A percentile compares a stretch with the other conserved stretches of the same genome.
These are phyloP conservation scores for Ictalurus punctatus DNA, from an alignment of 2,113 vertebrate species.

Conservation along the genomic window DNA sequence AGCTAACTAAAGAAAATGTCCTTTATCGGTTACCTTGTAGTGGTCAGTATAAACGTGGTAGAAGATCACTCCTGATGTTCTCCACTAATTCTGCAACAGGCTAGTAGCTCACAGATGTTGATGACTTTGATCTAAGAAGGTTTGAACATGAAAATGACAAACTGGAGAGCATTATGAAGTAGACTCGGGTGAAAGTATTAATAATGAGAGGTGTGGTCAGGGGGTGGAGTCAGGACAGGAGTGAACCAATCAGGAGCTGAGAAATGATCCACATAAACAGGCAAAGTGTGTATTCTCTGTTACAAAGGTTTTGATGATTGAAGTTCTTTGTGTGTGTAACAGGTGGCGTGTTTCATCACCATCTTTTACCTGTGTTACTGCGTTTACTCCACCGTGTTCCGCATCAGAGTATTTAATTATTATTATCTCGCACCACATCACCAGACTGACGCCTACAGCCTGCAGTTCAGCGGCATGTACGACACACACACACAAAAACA, in stretches of 20 bases:
- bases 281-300: neutral
- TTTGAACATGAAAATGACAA: neutral
- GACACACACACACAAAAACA: constrained; percentile 57
- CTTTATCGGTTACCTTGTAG: too few species aligned
- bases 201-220: neutral
- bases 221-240: neutral
- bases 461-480: constrained; percentile 98
- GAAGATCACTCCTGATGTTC: neutral
- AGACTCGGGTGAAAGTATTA: neutral
- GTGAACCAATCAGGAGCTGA: neutral
- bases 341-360: constrained; percentile 96
- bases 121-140: too few species aligned
- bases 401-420: constrained; percentile 96
- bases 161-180: neutral
- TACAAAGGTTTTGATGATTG: neutral
- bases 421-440: constrained; percentile 97
- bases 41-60: too few species aligned
- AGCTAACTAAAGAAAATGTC: too few species aligned
- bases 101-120: neutral
- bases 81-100: neutral
- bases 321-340: neutral
- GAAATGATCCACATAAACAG: neutral
- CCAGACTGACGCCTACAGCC: constrained; percentile 96
- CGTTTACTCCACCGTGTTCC: constrained; percentile 97
- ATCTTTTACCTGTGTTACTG: constrained; percentile 97